These are phyloP conservation scores for Coccyzus lansbergi DNA, from an alignment of 2,797 vertebrate species.

Conservation along the genomic window DNA sequence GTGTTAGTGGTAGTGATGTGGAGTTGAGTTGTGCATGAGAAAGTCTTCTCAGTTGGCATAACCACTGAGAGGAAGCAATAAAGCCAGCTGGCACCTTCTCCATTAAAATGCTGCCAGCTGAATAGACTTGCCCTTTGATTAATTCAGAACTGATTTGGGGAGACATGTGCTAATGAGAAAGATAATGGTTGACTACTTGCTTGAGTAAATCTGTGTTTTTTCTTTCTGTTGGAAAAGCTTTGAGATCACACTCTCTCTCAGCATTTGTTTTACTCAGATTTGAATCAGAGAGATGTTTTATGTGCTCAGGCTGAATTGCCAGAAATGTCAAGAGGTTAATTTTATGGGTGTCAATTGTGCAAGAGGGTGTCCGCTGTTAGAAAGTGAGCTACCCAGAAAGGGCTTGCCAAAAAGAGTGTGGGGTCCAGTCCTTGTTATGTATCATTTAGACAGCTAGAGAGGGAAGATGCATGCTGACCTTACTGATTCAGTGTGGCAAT, in stretches of 20 bases:
- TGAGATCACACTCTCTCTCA: neutral
- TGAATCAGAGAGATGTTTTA: neutral
- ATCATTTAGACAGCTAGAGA: neutral
- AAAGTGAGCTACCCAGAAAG: neutral
- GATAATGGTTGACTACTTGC: neutral
- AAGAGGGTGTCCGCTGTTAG: neutral
- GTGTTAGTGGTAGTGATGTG: neutral
- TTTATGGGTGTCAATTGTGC: neutral
- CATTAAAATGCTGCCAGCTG: neutral
- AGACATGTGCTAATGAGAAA: neutral
- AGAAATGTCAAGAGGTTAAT: conserved; percentile 2
- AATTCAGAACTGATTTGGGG: neutral
- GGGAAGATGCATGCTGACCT: neutral
- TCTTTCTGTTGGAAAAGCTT: neutral
- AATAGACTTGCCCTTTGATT: neutral
- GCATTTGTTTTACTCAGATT: conserved; percentile 8
- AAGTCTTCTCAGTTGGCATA: neutral
- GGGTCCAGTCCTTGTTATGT: neutral
- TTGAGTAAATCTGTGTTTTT: neutral
- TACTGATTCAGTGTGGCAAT: neutral
- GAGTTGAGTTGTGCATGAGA: neutral
- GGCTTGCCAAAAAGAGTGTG: neutral
- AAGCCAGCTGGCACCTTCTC: neutral
- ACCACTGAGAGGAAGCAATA: neutral
- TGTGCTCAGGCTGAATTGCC: neutral